Evolutionary conservation across 2,888 invertebrate genomes (phyloP), one percentile per base, ranked within the genome.

Genomic region (Bursaphelenchus okinawaensis): DNA sequence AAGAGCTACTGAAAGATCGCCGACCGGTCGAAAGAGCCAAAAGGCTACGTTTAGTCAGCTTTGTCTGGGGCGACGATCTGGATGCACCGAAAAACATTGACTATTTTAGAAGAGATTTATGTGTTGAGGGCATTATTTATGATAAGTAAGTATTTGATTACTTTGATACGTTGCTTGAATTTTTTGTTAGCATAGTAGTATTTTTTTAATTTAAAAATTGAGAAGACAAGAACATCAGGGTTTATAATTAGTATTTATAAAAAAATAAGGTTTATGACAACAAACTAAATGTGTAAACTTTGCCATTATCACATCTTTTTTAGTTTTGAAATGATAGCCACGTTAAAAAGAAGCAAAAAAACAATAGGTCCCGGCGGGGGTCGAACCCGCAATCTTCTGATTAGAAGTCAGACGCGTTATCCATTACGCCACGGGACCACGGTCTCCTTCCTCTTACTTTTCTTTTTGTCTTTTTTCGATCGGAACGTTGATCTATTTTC

Each of bases 61-160:
- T 96, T 84, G 93, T 93, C 80, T 96, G 96, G 96, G 96, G 69
- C 29, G 62, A 69, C 8, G 67, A 69, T 23, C 16, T 69, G 60
- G 69, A 69, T 27, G 19, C 9, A 9, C 22, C 29, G 72, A 88
- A 89, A 51, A 91, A 90, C 0, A 91, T 95, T 63, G 88, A 89
- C 78, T 88, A 89, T 81, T 87, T 96, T 28, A 93, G 93, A 83
- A 93, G 93, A 83, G 88, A 89, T 70, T 87, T 93, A 78, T 93
- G 93, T 1, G 87, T 96, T 28, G 92, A 96, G 83, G 96, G 92
- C 54, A 90, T 96, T 63, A 95, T 96, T 81, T 95, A 93, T 82
- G 96, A 96, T 84, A 91, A 93, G 87, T 71, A 28, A 31, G 61
- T 50, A 12, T 27, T 29, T 31, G 22, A 26, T 4, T 69, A 7